These are phyloP conservation scores for Papilio machaon DNA, from an alignment of 1,140 invertebrate genomes.

Conservation along the genomic window DNA sequence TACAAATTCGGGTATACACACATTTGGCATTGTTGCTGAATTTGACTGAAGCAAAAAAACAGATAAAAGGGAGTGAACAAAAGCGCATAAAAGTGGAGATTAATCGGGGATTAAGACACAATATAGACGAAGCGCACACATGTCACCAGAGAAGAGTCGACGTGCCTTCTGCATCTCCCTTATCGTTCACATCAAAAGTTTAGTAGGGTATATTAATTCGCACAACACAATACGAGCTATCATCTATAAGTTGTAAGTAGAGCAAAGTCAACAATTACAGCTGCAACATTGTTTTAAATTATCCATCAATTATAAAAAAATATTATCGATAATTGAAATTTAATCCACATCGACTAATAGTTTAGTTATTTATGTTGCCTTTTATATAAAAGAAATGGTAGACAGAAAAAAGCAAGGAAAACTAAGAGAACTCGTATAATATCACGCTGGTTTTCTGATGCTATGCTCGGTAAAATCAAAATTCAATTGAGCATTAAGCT, in stretches of 20 bases:
- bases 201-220: constrained; percentile 32
- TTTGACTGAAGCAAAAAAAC: constrained; percentile 60
- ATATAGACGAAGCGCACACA: constrained; percentile 71
- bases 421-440: too few relatives aligned
- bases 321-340: background rate
- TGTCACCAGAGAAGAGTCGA: constrained; percentile 58
- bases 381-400: background rate
- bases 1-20: constrained; percentile 40
- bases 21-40: constrained; percentile 52
- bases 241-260: constrained; percentile 14
- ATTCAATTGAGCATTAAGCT: background rate
- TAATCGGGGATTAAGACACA: constrained; percentile 79
- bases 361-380: background rate
- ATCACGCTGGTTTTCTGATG: background rate
- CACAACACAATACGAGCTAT: constrained; percentile 29
- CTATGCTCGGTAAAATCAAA: background rate
- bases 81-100: constrained; percentile 79
- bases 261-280: constrained; percentile 27
- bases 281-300: constrained; percentile 12
- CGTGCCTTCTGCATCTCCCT: constrained; percentile 53
- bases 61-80: constrained; percentile 75
- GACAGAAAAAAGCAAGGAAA: background rate
- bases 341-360: too few relatives aligned
- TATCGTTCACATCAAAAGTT: constrained; percentile 52
- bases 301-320: background rate